These are phyloP conservation scores for Drosophila ustulata DNA, from an alignment of 2,888 invertebrate species.

Conservation along the genomic window DNA sequence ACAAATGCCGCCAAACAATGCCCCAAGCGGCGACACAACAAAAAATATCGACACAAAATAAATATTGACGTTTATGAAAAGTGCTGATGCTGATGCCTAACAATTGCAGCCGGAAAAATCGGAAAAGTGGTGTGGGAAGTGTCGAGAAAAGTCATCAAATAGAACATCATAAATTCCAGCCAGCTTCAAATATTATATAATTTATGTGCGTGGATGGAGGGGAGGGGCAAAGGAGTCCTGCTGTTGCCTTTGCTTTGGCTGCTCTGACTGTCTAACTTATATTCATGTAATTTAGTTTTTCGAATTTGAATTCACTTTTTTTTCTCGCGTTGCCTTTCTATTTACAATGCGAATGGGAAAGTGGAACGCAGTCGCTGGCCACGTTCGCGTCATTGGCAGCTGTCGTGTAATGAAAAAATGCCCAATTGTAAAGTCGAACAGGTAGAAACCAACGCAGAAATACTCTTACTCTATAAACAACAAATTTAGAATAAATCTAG, in stretches of 20 bases:
- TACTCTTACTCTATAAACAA: too few species aligned
- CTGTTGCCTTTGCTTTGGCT: background rate
- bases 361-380: constrained; percentile 54
- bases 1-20: constrained; percentile 40
- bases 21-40: constrained; percentile 36
- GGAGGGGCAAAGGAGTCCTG: background rate
- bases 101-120: constrained; percentile 45
- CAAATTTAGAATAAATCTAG: too few species aligned
- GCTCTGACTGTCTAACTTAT: constrained; percentile 32
- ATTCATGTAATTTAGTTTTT: constrained; percentile 75
- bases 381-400: constrained; percentile 57
- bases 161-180: constrained; percentile 52
- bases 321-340: constrained; percentile 3
- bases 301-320: constrained; percentile 61
- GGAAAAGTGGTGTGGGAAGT: background rate
- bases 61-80: constrained; percentile 60
- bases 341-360: constrained; percentile 27
- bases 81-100: constrained; percentile 19
- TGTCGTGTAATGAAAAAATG: constrained; percentile 45
- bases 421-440: background rate
- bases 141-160: constrained; percentile 47
- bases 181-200: constrained; percentile 57
- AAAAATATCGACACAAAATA: constrained; percentile 21
- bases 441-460: constrained; percentile 1
- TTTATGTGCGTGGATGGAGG: constrained; percentile 51